Percentiles rank a stretch among this genome's conserved stretches.
Conservation (phyloP, 1,140 invertebrate species). For the Calliopsis andreniformis region DNA sequence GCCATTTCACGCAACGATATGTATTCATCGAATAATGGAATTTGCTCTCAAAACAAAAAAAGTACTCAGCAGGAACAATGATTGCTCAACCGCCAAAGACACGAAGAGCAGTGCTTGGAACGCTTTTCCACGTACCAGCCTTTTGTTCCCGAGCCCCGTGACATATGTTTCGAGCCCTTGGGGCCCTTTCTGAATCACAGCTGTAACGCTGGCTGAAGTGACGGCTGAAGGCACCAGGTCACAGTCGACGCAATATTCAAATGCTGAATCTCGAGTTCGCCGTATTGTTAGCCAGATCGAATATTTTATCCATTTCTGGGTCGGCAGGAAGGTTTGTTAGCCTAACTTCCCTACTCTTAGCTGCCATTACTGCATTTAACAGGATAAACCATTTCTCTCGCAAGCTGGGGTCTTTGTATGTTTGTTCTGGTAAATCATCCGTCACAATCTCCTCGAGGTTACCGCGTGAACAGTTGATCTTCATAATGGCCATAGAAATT, state of each 20-base stretch:
- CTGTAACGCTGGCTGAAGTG: constrained; percentile 42
- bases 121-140: constrained; percentile 26
- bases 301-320: constrained; percentile 45
- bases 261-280: constrained; percentile 32
- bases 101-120: constrained; percentile 9
- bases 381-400: background rate
- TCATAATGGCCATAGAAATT: too few relatives aligned
- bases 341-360: background rate
- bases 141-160: constrained; percentile 57
- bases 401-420: background rate
- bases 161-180: constrained; percentile 54
- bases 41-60: background rate
- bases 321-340: constrained; percentile 16
- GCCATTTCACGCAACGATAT: background rate
- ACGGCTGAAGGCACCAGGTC: constrained; percentile 48
- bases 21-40: background rate
- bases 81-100: constrained; percentile 19
- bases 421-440: background rate
- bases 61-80: constrained; percentile 12
- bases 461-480: background rate
- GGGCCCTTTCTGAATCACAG: constrained; percentile 39
- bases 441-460: background rate
- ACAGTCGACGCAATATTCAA: constrained; percentile 38
- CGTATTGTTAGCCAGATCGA: constrained; percentile 35
- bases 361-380: background rate